Evolutionary conservation across 92 coral and sea anemone species (phyloP).

Genomic region (Parazoanthus swiftii): DNA sequence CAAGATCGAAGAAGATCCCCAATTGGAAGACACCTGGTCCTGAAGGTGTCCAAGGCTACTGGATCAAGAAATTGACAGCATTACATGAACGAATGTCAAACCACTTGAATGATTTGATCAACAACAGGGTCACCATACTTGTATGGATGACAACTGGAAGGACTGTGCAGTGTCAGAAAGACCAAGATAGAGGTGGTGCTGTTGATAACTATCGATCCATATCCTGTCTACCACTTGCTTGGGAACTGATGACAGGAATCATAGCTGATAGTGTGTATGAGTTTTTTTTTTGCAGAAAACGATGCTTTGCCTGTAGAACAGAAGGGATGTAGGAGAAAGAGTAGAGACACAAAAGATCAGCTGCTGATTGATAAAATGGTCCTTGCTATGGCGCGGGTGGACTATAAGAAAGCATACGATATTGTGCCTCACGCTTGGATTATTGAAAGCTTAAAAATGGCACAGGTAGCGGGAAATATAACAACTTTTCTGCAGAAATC

Average conservation of each 20-base stretch:
- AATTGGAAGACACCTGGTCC: too few relatives aligned
- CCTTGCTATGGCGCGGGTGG: conserved; percentile 23
- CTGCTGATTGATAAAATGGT: too few relatives aligned
- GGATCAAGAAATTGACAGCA: conserved; percentile 46
- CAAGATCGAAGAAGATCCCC: conserved; percentile 14
- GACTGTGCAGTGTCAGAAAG: conserved; percentile 44
- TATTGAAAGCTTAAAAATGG: conserved; percentile 31
- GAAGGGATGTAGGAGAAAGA: too few relatives aligned
- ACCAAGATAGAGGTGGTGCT: conserved; percentile 16
- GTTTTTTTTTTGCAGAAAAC: conserved; percentile 17
- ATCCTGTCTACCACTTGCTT: too few relatives aligned
- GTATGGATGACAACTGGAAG: background rate
- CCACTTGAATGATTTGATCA: conserved; percentile 35
- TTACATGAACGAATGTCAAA: conserved; percentile 41
- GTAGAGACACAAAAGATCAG: too few relatives aligned
- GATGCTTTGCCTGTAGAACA: conserved; percentile 13
- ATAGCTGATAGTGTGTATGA: conserved; percentile 42
- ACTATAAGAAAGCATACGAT: too few relatives aligned
- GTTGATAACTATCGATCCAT: background rate
- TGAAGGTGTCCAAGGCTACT: conserved; percentile 31
- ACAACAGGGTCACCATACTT: conserved; percentile 46
- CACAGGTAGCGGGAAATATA: conserved; percentile 45
- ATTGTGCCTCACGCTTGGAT: too few relatives aligned
- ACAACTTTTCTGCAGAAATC: conserved; percentile 26
- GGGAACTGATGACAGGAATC: conserved; percentile 14